Conservation (phyloP, 2,888 invertebrate genomes). For the Mythimna pallens region DNA sequence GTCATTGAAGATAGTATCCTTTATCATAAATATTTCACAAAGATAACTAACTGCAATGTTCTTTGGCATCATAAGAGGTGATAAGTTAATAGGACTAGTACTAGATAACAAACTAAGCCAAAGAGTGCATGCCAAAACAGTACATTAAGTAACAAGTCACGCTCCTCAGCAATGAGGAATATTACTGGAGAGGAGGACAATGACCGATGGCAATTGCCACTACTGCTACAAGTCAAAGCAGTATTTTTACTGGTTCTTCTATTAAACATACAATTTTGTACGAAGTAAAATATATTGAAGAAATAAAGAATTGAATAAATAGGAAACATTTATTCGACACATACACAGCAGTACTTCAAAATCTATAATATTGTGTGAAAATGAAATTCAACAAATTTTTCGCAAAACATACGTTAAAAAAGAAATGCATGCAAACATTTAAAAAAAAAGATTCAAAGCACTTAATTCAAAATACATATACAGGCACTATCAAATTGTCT, state of each 20-base stretch:
- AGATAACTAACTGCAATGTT: slow-evolving; percentile 19
- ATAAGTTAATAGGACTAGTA: slow-evolving; percentile 27
- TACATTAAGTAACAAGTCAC: slow-evolving; percentile 40
- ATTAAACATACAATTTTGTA: background rate
- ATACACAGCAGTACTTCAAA: background rate
- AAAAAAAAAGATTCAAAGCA: background rate
- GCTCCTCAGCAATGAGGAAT: slow-evolving; percentile 34
- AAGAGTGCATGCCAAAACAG: slow-evolving; percentile 49
- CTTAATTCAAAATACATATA: too few relatives aligned
- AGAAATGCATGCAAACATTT: too few relatives aligned
- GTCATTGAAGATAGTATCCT: background rate
- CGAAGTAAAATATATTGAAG: background rate
- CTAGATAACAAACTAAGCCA: slow-evolving; percentile 19
- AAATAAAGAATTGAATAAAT: background rate
- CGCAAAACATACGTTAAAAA: background rate
- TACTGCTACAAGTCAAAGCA: background rate
- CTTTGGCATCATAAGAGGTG: slow-evolving; percentile 22
- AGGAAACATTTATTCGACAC: background rate
- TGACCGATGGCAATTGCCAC: slow-evolving; percentile 27
- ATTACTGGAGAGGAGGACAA: slow-evolving; percentile 29
- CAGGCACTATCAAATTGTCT: too few relatives aligned
- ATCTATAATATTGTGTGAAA: background rate
- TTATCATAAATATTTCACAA: background rate
- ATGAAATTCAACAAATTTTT: background rate
- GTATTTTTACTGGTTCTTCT: slow-evolving; percentile 7